Evolutionary conservation across 2,888 invertebrate genomes (phyloP), one percentile per base, ranked within the genome.

Genomic region (Biston stratarius): DNA sequence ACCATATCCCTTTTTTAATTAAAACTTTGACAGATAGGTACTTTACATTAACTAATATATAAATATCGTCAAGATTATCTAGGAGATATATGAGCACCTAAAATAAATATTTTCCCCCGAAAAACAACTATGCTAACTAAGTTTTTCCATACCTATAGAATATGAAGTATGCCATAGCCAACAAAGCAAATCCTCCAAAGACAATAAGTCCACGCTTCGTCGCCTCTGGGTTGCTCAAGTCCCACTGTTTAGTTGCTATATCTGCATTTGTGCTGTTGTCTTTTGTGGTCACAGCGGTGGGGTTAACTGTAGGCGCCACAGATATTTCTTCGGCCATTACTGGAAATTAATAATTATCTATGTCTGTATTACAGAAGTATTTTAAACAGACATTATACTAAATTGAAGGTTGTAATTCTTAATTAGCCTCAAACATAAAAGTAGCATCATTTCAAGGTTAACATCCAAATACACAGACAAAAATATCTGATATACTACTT

Each of bases 141-240:
- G 14, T 55, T 60, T 60, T 67, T 53, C 70, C 64, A 78, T 85
- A 94, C 94, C 87, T 93, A 75, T 94, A 94, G 76, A 93, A 91
- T 79, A 94, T 84, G 69, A 92, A 91, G 77, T 94, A 94, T 14
- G 91, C 91, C 14, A 86, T 76, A 15, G 90, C 94, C 68, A 94
- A 78, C 14, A 94, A 74, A 1, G 89, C 86, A 78, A 94, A 91
- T 51, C 93, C 93, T 61, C 94, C 93, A 76, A 94, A 94, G 0
- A 94, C 94, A 61, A 94, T 94, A 2, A 91, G 75, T 0, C 89
- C 94, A 74, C 94, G 81, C 71, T 89, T 93, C 49, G 90, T 72
- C 40, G 93, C 94, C 44, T 92, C 94, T 0, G 94, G 91, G 48
- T 82, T 88, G 44, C 85, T 88, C 3, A 91, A 70, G 67, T 90